Evolutionary conservation across 2,113 vertebrate genomes (phyloP), one percentile per base, ranked within the genome.

Genomic region (Amblyopsis rosae): DNA sequence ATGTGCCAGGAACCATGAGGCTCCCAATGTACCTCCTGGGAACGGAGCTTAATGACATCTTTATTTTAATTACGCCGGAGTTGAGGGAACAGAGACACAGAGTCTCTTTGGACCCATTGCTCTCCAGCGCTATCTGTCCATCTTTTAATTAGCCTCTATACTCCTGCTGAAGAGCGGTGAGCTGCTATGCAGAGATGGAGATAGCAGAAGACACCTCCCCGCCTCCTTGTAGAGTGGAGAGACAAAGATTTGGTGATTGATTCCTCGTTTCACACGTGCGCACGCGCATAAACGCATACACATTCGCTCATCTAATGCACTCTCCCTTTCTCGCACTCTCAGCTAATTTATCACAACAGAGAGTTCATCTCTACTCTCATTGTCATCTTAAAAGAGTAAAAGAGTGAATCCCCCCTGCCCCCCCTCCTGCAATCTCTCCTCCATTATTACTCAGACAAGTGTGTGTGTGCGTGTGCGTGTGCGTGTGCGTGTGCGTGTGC

Each of bases 91-190:
- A 70, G 62, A 74, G 79, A 85, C 65, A 75, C 74, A 75, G 74
- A 77, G 85, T 83, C 77, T 70, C 69, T 46, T 72, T 49, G 68
- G 76, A 63, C 71, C 68, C 67, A 58, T 73, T 74, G 80, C 82
- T 69, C 78, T 77, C 51, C 57, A 2, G 11, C 26, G 69, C 75
- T 83, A 90, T 88, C 83, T n/a, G 35, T 58, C 74, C 59, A 86
- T 90, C 88, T 87, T 90, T 88, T 90, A 88, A 90, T 90, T 90
- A 90, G 85, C 83, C 77, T 15, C 54, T 69, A 71, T 80, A 41
- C 86, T 79, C 80, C 81, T 73, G 59, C 72, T 77, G 75, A 76
- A 77, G 74, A 78, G 81, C 60, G 59, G 62, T 74, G 67, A 66
- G 67, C 62, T 11, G 49, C 47, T 70, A 53, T 73, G 73, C 71